Conservation (phyloP, 2,113 vertebrate species). For the Zosterops hypoxanthus region DNA sequence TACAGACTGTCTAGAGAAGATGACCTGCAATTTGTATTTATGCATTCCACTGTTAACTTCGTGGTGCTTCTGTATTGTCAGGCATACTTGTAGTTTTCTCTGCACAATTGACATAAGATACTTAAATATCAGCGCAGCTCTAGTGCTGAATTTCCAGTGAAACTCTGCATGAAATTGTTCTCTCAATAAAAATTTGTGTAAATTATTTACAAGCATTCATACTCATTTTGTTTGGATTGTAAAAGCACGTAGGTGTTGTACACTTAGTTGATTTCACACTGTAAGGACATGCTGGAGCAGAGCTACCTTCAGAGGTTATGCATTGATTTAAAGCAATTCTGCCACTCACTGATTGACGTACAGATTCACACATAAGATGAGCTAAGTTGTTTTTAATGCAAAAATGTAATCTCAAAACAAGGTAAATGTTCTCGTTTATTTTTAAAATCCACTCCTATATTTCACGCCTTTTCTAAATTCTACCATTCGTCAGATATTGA, state of each 20-base stretch:
- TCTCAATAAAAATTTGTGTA: background rate
- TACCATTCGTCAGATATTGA: background rate
- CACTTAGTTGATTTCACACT: background rate
- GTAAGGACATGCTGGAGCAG: background rate
- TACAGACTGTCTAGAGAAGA: background rate
- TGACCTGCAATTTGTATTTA: background rate
- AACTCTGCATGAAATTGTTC: background rate
- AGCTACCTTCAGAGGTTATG: background rate
- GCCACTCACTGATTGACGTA: background rate
- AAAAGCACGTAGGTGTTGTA: background rate
- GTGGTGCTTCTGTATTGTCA: background rate
- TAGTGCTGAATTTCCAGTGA: background rate
- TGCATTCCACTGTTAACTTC: background rate
- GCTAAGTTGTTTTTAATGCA: background rate
- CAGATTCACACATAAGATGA: background rate
- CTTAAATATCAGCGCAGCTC: background rate
- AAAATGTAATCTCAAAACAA: background rate
- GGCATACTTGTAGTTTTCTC: background rate
- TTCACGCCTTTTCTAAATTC: background rate
- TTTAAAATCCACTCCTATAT: background rate
- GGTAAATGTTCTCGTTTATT: background rate
- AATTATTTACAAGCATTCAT: background rate
- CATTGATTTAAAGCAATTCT: background rate
- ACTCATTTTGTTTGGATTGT: background rate
- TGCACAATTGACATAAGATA: background rate